Base-by-base conservation (phyloP, 2,888 invertebrate species). In the Hermaeophaga mercurialis region DNA sequence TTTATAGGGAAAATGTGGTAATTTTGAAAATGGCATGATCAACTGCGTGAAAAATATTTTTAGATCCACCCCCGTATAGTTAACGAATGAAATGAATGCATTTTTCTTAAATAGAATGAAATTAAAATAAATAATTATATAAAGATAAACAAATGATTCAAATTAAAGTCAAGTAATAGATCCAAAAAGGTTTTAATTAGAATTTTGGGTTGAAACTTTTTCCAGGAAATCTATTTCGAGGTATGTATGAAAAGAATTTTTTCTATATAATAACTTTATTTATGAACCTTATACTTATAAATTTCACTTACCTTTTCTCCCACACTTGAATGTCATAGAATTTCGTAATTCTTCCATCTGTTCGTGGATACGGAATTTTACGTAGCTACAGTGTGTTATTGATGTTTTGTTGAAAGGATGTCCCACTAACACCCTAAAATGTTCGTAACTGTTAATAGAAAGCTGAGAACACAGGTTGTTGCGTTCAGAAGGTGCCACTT, bases 371-470 rank as follows among this genome's bases (percentile, higher is more conserved):
- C 43, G 24, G 26, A 43, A 43, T 43, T 43, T 12, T 26, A 24
- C 12, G 24, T 22, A 43, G 43, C 19, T 43, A 14, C 12, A 43
- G 9, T 39, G 39, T 39, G 19, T 43, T 24, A 43, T 22, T 24
- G 43, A 43, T 43, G 43, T 43, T 43, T 43, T 43, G 43, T 41
- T 41, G 41, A 41, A 14, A 33, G 2, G 14, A 46, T 46, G 46
- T 36, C 47, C 47, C 36, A 34, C 47, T 36, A 34, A 47, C 47
- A 36, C 47, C 47, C 47, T 47, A 47, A 46, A 43, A 22, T 47
- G 36, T 15, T 24, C 47, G 47, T 34, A 47, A 47, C 47, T 47
- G 36, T 47, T 34, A 36, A 47, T 47, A 47, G 47, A 47, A 47
- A 47, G 36, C 36, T 34, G 24, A 36, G 36, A 36, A 34, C 22